phyloP scores from a whole-genome alignment of 92 coral and sea anemone genomes.

The Epizoanthus scotinus region DNA sequence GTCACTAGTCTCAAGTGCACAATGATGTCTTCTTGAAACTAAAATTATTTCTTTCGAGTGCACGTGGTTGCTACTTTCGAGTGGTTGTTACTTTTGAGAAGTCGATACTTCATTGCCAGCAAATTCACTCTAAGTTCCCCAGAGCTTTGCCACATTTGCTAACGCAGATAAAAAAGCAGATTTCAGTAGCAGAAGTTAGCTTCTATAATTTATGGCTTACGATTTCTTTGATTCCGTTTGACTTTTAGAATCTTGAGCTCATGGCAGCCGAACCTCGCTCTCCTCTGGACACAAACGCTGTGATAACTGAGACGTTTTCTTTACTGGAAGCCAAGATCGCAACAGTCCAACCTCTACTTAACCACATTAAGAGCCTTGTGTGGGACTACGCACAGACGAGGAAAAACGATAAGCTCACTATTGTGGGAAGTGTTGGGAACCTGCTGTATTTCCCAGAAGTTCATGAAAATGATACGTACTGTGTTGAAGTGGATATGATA shows the following conservation, averaged over 20 bases:
- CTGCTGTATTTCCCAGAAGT: slow-evolving; percentile 47
- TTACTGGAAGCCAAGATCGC: slow-evolving; percentile 50
- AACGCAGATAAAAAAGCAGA: no score
- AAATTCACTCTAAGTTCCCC: no score
- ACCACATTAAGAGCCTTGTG: slow-evolving; percentile 33
- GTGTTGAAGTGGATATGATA: slow-evolving; percentile 56
- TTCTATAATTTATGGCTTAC: no score
- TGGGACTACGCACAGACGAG: slow-evolving; percentile 41
- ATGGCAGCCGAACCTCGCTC: not conserved
- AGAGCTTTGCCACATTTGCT: no score
- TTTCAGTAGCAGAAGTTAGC: no score
- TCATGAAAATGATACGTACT: slow-evolving; percentile 44
- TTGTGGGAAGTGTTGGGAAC: slow-evolving; percentile 55
- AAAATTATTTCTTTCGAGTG: no score
- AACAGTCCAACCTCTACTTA: slow-evolving; percentile 18
- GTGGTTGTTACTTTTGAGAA: no score
- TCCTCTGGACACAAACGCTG: not conserved
- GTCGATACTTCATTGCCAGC: no score
- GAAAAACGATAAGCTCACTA: slow-evolving; percentile 43
- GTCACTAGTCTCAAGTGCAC: no score
- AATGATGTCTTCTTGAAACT: no score
- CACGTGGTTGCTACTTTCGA: no score
- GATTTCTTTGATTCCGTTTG: not conserved
- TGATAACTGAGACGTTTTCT: not conserved
- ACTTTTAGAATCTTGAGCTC: not conserved